phyloP scores from a whole-genome alignment of 2,113 vertebrate genomes.

The Heterochromis multidens region DNA sequence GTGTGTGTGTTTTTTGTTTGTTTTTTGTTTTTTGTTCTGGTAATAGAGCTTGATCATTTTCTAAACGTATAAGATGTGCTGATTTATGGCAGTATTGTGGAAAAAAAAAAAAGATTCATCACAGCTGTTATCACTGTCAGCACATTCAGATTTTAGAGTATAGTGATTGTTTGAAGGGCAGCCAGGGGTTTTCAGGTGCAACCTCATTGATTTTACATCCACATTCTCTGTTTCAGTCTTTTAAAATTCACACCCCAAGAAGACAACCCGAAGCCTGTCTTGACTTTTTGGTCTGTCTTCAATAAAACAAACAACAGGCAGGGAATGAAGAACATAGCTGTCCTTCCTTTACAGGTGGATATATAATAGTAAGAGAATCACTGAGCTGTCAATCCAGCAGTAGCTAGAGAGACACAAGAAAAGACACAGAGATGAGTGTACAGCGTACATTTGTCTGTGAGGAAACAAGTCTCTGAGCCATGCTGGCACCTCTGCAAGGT shows the following conservation, averaged over 20 bases:
- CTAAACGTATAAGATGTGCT: neutral
- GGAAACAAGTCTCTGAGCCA: neutral
- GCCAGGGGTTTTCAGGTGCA: neutral
- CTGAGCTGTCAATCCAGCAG: conserved; percentile 10
- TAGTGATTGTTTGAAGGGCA: neutral
- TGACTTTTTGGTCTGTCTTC: neutral
- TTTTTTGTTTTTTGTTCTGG: neutral
- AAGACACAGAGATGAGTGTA: neutral
- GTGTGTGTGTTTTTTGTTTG: neutral
- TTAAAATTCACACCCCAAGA: neutral
- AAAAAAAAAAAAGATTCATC: neutral
- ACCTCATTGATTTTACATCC: neutral
- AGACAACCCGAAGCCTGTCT: neutral
- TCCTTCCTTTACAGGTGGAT: neutral
- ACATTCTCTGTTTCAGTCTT: neutral
- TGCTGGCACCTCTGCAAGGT: neutral
- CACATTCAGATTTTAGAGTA: neutral
- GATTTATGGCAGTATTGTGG: neutral
- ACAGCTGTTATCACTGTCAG: neutral
- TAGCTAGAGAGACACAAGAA: neutral
- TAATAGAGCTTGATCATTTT: neutral
- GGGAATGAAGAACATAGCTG: neutral
- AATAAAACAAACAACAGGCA: neutral
- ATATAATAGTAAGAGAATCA: neutral
- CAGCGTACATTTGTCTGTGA: neutral